These are phyloP conservation scores for Xestia sexstrigata DNA, from an alignment of 2,888 invertebrate species.

Conservation along the genomic window DNA sequence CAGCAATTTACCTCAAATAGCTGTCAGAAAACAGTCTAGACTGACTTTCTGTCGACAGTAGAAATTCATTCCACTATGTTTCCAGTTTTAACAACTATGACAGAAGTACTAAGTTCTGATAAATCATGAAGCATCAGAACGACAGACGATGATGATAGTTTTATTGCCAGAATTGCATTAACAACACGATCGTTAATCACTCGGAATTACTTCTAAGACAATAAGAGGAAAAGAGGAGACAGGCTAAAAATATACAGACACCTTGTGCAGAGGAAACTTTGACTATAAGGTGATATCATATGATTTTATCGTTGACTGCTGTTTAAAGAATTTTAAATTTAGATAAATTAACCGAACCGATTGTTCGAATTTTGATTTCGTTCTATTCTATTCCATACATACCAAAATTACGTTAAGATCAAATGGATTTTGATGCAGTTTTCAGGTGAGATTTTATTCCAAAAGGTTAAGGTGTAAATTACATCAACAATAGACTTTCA, in stretches of 20 bases:
- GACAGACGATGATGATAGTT: conserved; percentile 64
- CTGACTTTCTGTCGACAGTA: conserved; percentile 38
- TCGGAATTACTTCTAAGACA: conserved; percentile 54
- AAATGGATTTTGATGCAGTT: background rate
- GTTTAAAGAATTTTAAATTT: too few relatives aligned
- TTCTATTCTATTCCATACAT: too few relatives aligned
- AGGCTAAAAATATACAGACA: conserved; percentile 50
- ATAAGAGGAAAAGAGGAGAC: conserved; percentile 44
- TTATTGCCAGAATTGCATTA: conserved; percentile 61
- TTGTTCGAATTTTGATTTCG: too few relatives aligned
- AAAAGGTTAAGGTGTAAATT: background rate
- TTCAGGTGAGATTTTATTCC: background rate
- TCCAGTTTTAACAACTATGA: conserved; percentile 50
- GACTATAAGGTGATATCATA: conserved; percentile 11
- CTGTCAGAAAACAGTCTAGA: conserved; percentile 19
- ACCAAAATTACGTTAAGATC: too few relatives aligned
- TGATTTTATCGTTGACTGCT: too few relatives aligned
- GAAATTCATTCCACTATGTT: conserved; percentile 57
- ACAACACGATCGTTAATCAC: conserved; percentile 58
- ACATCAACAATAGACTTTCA: too few relatives aligned
- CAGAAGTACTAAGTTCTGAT: conserved; percentile 58
- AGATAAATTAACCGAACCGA: too few relatives aligned
- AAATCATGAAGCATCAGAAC: conserved; percentile 66
- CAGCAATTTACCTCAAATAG: conserved; percentile 24
- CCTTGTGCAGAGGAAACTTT: conserved; percentile 13